These are phyloP conservation scores for Cynopterus brachyotis DNA, from an alignment of 2,113 vertebrate genomes.

Conservation along the genomic window DNA sequence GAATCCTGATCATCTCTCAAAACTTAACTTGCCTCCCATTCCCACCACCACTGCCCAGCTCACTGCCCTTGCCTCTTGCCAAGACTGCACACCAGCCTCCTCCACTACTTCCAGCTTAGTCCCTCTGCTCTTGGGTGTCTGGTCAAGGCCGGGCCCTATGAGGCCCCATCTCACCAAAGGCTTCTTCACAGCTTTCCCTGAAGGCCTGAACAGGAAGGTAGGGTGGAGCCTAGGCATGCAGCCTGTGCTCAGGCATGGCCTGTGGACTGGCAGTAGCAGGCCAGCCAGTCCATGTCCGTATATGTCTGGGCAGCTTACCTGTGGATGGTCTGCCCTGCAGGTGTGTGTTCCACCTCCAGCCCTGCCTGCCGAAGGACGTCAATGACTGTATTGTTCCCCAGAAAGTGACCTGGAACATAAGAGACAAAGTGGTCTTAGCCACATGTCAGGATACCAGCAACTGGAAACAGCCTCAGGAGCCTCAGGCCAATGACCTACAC, in stretches of 20 bases:
- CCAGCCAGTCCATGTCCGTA: background rate
- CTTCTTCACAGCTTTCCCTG: background rate
- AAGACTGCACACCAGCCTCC: background rate
- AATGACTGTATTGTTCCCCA: conserved; percentile 98
- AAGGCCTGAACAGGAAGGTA: background rate
- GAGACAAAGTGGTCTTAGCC: background rate
- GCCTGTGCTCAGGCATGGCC: accelerated
- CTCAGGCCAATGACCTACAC: background rate
- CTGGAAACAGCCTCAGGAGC: background rate
- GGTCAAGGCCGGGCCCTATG: accelerated
- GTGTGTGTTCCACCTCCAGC: conserved; percentile 93
- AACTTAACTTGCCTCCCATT: background rate
- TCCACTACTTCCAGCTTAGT: background rate
- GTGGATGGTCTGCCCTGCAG: conserved; percentile 88
- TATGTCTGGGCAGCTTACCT: conserved; percentile 84
- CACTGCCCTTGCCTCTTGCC: background rate
- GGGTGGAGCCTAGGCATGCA: background rate
- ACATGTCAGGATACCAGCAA: background rate
- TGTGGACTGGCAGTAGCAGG: background rate
- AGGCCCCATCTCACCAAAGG: background rate
- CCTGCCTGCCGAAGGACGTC: conserved; percentile 96
- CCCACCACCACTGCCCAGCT: background rate
- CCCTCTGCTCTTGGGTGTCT: background rate
- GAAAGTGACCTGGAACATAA: conserved; percentile 94
- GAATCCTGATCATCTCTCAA: background rate